Evolutionary conservation across 2,888 invertebrate species (phyloP).

Genomic region (Mythimna ferrago): DNA sequence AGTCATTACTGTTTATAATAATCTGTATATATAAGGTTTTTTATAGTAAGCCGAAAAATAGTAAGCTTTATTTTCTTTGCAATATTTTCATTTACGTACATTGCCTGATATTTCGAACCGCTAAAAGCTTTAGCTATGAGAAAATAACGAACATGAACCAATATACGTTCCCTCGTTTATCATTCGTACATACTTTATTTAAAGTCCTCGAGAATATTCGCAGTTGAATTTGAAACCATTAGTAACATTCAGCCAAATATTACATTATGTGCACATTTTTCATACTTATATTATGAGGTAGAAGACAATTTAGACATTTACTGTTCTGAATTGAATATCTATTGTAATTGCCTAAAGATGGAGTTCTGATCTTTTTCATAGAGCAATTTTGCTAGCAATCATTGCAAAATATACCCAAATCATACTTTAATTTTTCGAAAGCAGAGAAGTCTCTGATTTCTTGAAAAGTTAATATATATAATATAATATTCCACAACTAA

Average conservation of each 20-base stretch:
- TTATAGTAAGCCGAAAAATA: neutral
- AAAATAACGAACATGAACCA: slow-evolving; percentile 36
- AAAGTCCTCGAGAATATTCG: slow-evolving; percentile 40
- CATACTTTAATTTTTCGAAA: too few species aligned
- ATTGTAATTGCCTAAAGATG: neutral
- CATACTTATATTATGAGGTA: slow-evolving; percentile 7
- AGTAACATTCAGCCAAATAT: slow-evolving; percentile 34
- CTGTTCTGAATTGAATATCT: neutral
- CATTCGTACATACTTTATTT: slow-evolving; percentile 47
- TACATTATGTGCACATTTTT: slow-evolving; percentile 42
- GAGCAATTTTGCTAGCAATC: neutral
- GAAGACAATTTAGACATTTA: slow-evolving; percentile 4
- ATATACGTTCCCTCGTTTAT: slow-evolving; percentile 42
- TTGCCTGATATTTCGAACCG: neutral
- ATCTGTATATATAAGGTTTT: neutral
- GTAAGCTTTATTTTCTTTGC: neutral
- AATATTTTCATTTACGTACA: slow-evolving; percentile 18
- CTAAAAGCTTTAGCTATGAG: slow-evolving; percentile 7
- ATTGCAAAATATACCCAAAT: too few species aligned
- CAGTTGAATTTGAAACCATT: slow-evolving; percentile 49
- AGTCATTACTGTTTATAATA: neutral
- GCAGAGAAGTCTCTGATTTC: too few species aligned
- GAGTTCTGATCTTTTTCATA: neutral
- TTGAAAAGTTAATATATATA: too few species aligned
- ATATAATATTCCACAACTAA: too few species aligned